These are phyloP conservation scores for Automeris io DNA, from an alignment of 2,888 invertebrate species.

Conservation along the genomic window DNA sequence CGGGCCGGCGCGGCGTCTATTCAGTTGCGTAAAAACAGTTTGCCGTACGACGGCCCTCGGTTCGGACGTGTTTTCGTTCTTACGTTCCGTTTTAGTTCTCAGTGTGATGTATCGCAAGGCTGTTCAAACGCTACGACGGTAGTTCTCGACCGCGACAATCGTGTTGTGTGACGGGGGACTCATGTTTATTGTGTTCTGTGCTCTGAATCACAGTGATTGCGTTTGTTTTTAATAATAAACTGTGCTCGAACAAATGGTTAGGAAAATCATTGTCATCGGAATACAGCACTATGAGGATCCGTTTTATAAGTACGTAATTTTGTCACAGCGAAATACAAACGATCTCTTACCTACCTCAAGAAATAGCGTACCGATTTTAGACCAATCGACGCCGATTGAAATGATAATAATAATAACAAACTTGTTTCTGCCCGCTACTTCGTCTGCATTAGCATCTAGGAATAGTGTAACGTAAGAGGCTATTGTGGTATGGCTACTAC, in stretches of 20 bases:
- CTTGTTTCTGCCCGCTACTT: no score
- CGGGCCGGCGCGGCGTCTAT: conserved; percentile 45
- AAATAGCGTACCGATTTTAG: no score
- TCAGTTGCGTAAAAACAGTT: conserved; percentile 53
- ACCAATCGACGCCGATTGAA: no score
- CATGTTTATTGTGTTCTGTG: conserved; percentile 38
- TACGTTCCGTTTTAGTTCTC: conserved; percentile 35
- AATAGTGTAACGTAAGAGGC: no score
- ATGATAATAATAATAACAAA: no score
- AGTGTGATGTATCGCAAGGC: conserved; percentile 46
- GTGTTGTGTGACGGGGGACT: conserved; percentile 45
- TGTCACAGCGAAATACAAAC: no score
- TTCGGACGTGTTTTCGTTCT: conserved; percentile 38
- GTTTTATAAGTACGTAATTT: conserved; percentile 58
- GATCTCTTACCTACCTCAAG: no score
- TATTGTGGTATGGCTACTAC: no score
- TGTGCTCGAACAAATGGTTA: conserved; percentile 56
- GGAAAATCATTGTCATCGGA: conserved; percentile 66
- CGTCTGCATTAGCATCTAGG: no score
- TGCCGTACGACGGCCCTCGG: conserved; percentile 37
- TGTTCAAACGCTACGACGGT: conserved; percentile 34
- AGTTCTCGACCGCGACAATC: conserved; percentile 33
- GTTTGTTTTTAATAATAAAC: conserved; percentile 25
- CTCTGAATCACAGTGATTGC: conserved; percentile 21
- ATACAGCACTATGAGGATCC: conserved; percentile 69